Evolutionary conservation across 2,888 invertebrate genomes (phyloP), one percentile per base, ranked within the genome.

Genomic region (Acanthococcus lagerstroemiae): DNA sequence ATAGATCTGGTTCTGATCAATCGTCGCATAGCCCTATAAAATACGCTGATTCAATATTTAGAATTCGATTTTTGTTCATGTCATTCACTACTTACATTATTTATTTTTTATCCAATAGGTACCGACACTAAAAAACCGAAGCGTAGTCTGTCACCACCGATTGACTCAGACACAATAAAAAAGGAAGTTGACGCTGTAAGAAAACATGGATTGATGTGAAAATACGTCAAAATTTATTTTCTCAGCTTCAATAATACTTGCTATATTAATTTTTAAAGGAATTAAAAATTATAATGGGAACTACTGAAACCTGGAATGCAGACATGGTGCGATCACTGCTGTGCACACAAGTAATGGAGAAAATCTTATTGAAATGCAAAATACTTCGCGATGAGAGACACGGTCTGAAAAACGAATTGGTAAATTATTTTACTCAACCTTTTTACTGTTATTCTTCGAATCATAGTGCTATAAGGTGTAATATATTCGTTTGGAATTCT

Each of bases 181-280:
- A 21, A 4, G 17, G 21, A 2, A 3, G 50, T 50, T 50, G 4
- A 50, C 1, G 3, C 1, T 2, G 50, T 50, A 50, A 50, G 50
- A 4, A 50, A 50, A 50, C 50, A 50, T 4, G 50, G 2, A 50
- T 50, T 50, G 50, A 50, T 4, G 50, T 50, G 21, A 50, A 4
- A 50, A 50, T 50, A 50, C 50, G 2, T 50, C 50, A 50, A 50
- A 50, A 50, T 37, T 37, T 37, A 50, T 50, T 50, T 50, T 19
- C 21, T 50, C 2, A 19, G 50, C 50, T 50, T 50, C 50, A 50
- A 50, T 50, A 50, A 50, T 50, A 50, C 19, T 50, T 4, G 50
- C 19, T 50, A 3, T 50, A 50, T 50, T 50, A 50, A 50, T 50
- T 50, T 30, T 50, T 50, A 50, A 50, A 50, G 50, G 50, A 50